A percentile compares a stretch with the other conserved stretches of the same genome.
phyloP scores from a whole-genome alignment of 2,113 vertebrate genomes.

The Rhea americana region DNA sequence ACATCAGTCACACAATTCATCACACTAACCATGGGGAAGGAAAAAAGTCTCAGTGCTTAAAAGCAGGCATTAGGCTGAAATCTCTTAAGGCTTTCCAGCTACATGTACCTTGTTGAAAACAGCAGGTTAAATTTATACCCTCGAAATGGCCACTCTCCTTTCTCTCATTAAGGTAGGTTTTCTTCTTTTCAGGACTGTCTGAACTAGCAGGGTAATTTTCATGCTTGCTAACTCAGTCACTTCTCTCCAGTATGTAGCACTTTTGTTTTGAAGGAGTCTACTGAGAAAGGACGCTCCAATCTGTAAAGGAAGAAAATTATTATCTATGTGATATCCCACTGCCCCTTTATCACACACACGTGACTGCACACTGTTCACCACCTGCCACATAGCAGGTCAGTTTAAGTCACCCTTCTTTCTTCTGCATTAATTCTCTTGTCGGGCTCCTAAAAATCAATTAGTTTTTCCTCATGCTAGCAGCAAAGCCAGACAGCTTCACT shows the following conservation, averaged over 20 bases:
- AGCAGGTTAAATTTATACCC: neutral
- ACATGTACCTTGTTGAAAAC: neutral
- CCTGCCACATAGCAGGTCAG: rapidly evolving
- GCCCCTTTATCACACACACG: rapidly evolving
- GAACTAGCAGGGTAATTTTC: neutral
- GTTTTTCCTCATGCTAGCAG: neutral
- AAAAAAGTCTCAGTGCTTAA: neutral
- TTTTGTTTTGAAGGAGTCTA: neutral
- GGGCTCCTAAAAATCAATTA: neutral
- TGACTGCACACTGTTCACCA: neutral
- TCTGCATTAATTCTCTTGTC: neutral
- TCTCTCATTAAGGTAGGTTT: neutral
- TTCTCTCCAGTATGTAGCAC: rapidly evolving
- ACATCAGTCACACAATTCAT: neutral
- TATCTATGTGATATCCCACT: neutral
- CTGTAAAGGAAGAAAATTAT: neutral
- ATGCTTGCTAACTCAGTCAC: neutral
- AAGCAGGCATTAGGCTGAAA: neutral
- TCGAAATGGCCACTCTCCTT: neutral
- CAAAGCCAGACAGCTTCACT: neutral
- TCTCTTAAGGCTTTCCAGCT: neutral
- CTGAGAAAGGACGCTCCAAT: neutral
- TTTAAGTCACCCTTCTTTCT: neutral
- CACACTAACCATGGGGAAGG: rapidly evolving
- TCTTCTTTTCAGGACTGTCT: neutral